Conservation (phyloP, 2,113 vertebrate species). For the Eupsittula cactorum region DNA sequence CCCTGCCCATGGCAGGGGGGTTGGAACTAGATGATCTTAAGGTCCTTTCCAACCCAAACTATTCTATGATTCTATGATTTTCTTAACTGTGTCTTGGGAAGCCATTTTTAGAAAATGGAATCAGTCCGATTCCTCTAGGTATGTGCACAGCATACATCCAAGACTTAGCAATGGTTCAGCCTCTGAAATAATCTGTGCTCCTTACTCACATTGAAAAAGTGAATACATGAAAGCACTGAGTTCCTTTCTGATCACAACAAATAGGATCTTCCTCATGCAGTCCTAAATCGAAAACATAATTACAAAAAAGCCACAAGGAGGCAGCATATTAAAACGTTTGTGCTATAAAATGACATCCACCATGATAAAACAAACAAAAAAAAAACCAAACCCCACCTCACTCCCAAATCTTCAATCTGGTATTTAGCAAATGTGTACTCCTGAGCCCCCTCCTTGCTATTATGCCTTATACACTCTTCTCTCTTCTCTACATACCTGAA, state of each 20-base stretch:
- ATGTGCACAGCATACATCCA: accelerated
- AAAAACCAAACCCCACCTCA: accelerated
- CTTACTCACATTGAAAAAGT: neutral
- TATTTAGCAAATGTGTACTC: neutral
- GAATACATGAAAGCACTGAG: neutral
- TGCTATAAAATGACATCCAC: neutral
- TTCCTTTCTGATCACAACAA: neutral
- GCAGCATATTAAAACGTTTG: constrained; percentile 30
- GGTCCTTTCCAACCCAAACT: no score
- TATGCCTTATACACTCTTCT: neutral
- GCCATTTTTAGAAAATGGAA: neutral
- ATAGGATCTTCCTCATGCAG: neutral
- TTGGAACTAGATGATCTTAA: no score
- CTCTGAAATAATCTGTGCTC: neutral
- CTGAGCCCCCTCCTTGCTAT: accelerated
- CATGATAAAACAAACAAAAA: neutral
- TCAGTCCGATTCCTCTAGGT: neutral
- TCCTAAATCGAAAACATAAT: neutral
- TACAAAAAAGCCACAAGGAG: constrained; percentile 21
- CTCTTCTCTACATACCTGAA: neutral
- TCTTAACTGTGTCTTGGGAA: neutral
- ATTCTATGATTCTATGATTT: neutral
- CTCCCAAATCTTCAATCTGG: neutral
- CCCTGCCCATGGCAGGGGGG: no score
- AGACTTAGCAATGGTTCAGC: neutral